Base-by-base conservation (phyloP, 2,888 invertebrate species). In the Xylocampa areola region DNA sequence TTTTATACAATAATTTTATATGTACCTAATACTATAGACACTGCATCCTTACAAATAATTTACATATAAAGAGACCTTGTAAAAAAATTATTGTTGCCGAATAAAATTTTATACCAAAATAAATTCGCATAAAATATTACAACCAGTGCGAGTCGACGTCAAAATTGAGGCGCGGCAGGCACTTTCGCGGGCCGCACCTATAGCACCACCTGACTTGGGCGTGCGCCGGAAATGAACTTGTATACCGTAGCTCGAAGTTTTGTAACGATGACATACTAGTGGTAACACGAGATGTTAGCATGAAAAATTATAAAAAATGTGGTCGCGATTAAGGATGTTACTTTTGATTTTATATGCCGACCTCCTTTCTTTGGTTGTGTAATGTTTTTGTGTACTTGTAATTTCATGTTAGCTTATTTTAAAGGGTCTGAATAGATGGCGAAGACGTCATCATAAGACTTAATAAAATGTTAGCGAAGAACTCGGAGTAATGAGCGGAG, bases 131-230 rank as follows among this genome's bases (percentile, higher is more conserved):
- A 45, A 49, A 41, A 55, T 55, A 16, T 67, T 36, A 68, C 67
- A 25, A 17, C 41, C 39, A 30, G 76, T 77, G 71, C 37, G 59
- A 0, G 0, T 5, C 44, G 48, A 61, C 43, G 48, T 47, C 25
- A 27, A 51, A 49, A 44, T 41, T 36, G 51, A 62, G 78, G 78
- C 39, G 71, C 58, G 73, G 76, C 58, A 44, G 50, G 51, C 70
- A 76, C 76, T 76, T 76, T 76, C 76, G 65, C 76, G 67, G 37
- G 66, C 68, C 76, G 53, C 76, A 69, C 76, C 76, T 65, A 17
- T 43, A 55, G 58, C 50, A 49, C 61, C 62, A 73, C 69, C 55
- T 66, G 59, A 68, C 55, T 61, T 36, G 61, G 33, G 30, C 27
- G 44, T 53, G 55, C 58, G 35, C 57, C 62, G 73, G 73, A 73